Evolutionary conservation across 2,113 vertebrate species (phyloP), one percentile per base, ranked within the genome.

Genomic region (Python bivittatus): DNA sequence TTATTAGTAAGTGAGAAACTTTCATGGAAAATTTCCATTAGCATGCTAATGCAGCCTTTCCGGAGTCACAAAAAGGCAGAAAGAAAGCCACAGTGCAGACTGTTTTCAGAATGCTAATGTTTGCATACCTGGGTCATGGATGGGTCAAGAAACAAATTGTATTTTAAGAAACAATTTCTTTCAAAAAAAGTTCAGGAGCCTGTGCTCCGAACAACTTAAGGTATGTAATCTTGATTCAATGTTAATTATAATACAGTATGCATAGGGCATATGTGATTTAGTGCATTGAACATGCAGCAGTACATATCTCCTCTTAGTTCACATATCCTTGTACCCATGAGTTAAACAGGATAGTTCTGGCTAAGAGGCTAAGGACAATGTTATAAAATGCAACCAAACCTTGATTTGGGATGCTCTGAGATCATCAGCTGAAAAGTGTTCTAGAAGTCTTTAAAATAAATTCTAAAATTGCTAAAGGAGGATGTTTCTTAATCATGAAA

Each of bases 1-100:
- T 89, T 84, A 38, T n/a, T 58, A 68, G 84, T 64, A 54, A 89
- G 84, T 64, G 7, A 38, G 22, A 85, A 57, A 61, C 48, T 85
- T 92, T 53, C 54, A 88, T 83, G 56, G 42, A 58, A 54, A 48
- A 48, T 23, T 29, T 15, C 15, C 11, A 61, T 89, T 64, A 54
- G 44, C 48, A 61, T 89, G 79, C 91, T 92, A 89, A 85, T 89
- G 44, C 38, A 27, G 22, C 57, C 72, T 54, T 61, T 84, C 57
- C 53, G 15, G 38, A 52, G 79, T 92, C 79, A 85, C 72, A 64
- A 89, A 85, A 64, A 89, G 57, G 86, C 57, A 48, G n/a, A 22
- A 38, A 79, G 27, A 22, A 88, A 84, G 61, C 57, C n/a, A 84
- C 57, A 88, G 56, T 33, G 42, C 44, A 92, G 48, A 83, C 15